Base-by-base conservation (phyloP, 2,113 vertebrate genomes). In the Lasiurus cinereus region DNA sequence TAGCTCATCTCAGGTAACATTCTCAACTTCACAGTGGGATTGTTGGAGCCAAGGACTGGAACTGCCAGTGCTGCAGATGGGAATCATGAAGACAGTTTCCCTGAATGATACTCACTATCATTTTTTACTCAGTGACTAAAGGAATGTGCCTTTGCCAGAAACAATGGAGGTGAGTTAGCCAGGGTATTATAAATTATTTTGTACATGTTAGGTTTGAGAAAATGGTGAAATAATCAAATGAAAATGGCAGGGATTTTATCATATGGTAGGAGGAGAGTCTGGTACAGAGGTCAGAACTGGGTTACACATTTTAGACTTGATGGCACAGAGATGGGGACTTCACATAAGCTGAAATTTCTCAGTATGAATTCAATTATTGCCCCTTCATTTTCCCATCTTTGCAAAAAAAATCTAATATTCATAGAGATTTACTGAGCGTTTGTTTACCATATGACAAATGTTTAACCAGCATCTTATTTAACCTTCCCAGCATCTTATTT, bases 401-500 rank as follows among this genome's bases (percentile, higher is more conserved):
- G 22, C 72, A 89, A 93, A 92, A 89, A 70, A 66, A 46, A 83
- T 13, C 27, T 22, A 78, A 27, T 43, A 72, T 46, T 96, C 27
- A 48, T 46, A 54, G 59, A 59, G 29, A 46, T 86, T 36, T 83
- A 39, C 11, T 79, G 48, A 88, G 24, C 1, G 66, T 31, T 79
- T 84, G 66, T 31, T 79, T 84, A 59, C 12, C 62, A 39, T 39
- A 19, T 21, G 59, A 76, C 36, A 79, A 84, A 56, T 33, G 24
- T 15, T 59, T 79, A 83, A 29, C 64, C 39, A 88, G 56, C 59
- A 59, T 67, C 33, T 86, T 46, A 83, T 82, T 88, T 91, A 39
- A 77, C 67, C 39, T 62, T 56, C 2, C 64, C 36, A 36, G 39
- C 39, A 39, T 39, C 39, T 39, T 39, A 39, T 39, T 39, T 54